These are phyloP conservation scores for Salticus scenicus DNA, from an alignment of 2,888 invertebrate genomes.

Conservation along the genomic window DNA sequence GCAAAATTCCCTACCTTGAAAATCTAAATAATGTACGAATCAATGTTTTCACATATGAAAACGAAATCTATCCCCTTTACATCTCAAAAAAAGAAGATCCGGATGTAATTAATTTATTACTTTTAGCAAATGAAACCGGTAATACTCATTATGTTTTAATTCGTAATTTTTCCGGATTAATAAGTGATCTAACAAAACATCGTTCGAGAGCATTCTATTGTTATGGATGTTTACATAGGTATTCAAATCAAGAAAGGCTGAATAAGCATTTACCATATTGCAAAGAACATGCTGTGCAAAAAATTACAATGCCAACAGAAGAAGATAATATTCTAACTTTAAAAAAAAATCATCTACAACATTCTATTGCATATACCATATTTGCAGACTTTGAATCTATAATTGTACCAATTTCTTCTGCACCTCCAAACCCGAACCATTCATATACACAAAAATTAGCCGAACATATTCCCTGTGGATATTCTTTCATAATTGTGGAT, in stretches of 20 bases:
- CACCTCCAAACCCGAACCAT: neutral
- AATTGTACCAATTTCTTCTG: neutral
- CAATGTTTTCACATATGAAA: neutral
- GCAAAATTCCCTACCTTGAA: neutral
- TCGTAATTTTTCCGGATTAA: neutral
- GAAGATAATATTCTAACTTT: neutral
- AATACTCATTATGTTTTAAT: neutral
- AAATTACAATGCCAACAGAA: neutral
- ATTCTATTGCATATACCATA: neutral
- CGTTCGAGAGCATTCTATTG: neutral
- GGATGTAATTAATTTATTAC: neutral
- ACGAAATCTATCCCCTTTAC: neutral
- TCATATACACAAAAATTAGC: neutral
- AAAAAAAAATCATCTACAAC: neutral
- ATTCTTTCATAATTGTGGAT: neutral
- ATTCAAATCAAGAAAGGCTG: neutral
- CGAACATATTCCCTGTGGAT: neutral
- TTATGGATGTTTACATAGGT: conserved; percentile 5
- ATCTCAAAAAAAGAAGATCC: neutral
- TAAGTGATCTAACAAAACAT: neutral
- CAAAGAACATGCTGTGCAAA: neutral
- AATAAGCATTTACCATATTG: neutral
- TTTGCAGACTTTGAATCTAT: neutral
- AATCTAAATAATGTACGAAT: neutral
- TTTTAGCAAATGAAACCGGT: neutral